These are phyloP conservation scores for Suncus etruscus DNA, from an alignment of 2,113 vertebrate species.

Conservation along the genomic window DNA sequence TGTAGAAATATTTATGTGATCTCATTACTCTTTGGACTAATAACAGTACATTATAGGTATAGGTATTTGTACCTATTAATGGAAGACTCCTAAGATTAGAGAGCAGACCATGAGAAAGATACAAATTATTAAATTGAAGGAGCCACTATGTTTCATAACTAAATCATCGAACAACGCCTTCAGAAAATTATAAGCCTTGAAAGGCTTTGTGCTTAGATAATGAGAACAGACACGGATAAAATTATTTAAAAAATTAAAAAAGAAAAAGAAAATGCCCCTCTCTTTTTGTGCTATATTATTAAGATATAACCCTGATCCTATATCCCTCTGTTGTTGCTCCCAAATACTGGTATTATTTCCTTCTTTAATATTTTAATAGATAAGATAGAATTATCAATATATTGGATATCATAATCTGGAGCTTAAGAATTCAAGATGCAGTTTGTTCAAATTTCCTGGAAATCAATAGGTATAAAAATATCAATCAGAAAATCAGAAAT, in stretches of 20 bases:
- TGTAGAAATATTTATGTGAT: constrained; percentile 54
- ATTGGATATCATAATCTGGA: neutral
- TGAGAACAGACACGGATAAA: constrained; percentile 9
- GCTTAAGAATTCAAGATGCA: neutral
- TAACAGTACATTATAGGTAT: neutral
- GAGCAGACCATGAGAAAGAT: neutral
- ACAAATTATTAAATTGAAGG: constrained; percentile 7
- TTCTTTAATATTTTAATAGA: neutral
- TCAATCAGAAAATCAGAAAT: neutral
- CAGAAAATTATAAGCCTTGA: neutral
- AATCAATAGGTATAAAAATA: neutral
- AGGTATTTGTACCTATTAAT: constrained; percentile 19
- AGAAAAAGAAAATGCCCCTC: neutral
- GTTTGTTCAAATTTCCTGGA: neutral
- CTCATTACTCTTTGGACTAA: constrained; percentile 1
- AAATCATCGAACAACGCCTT: neutral
- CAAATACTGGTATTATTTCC: neutral
- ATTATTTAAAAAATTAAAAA: neutral
- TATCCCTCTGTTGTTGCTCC: neutral
- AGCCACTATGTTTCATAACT: neutral
- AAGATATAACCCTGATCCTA: too few species aligned
- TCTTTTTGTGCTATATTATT: neutral
- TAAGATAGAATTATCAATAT: constrained; percentile 25
- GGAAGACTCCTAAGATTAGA: neutral
- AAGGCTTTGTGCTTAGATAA: neutral